Evolutionary conservation across 2,888 invertebrate species (phyloP).

Genomic region (Pardosa pseudoannulata): DNA sequence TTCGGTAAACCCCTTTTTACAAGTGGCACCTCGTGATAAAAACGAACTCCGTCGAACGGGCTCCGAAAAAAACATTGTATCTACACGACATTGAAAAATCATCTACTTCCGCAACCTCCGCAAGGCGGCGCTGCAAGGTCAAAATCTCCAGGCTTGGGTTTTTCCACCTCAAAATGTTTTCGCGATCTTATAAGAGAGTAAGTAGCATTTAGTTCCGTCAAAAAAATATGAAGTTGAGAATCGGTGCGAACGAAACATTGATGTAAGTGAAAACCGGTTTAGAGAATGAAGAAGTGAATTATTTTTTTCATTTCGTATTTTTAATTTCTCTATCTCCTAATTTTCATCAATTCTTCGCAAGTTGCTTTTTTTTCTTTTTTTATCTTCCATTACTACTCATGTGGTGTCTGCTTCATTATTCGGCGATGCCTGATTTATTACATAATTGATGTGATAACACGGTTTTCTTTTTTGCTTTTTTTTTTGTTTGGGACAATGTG

Average conservation of each 20-base stretch:
- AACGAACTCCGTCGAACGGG: background rate
- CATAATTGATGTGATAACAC: conserved; percentile 1
- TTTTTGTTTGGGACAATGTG: background rate
- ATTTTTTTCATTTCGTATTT: conserved; percentile 1
- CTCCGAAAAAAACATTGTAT: conserved; percentile 23
- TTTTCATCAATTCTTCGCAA: background rate
- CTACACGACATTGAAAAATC: conserved; percentile 60
- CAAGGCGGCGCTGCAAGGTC: conserved; percentile 57
- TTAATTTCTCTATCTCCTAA: background rate
- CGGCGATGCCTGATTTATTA: background rate
- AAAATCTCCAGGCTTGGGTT: background rate
- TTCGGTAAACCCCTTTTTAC: background rate
- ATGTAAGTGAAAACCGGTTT: conserved; percentile 60
- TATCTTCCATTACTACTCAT: background rate
- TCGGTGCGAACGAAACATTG: conserved; percentile 36
- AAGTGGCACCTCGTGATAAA: background rate
- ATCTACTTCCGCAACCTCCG: conserved; percentile 52
- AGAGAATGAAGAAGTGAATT: background rate
- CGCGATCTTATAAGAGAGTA: conserved; percentile 40
- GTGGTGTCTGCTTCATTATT: background rate
- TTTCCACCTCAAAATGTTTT: conserved; percentile 35
- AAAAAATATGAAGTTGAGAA: conserved; percentile 55
- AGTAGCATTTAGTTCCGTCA: conserved; percentile 68
- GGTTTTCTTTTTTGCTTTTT: background rate
- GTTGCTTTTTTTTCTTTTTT: background rate